Base-by-base conservation (phyloP, 2,113 vertebrate species). In the Hystrix brachyura region DNA sequence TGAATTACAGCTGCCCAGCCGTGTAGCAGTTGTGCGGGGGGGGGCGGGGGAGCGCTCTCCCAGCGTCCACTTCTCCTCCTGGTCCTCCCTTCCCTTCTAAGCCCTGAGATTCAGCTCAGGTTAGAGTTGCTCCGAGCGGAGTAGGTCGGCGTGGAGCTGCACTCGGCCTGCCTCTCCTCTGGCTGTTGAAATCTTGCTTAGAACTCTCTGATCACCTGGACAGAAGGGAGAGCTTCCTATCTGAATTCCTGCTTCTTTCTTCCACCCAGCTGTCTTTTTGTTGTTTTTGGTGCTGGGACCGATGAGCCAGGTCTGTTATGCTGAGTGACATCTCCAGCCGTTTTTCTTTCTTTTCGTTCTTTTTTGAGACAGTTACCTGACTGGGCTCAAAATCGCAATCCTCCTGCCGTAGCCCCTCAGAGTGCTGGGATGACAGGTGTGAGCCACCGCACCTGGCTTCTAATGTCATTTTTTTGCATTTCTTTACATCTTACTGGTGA, bases 131-230 rank as follows among this genome's bases (percentile, higher is more conserved):
- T 38, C 21, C 38, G 64, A 84, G n/a, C 27, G 57, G 13, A 25
- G 6, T n/a, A 79, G 85, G 55, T 57, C 27, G 57, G n/a, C 19
- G 17, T 92, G 67, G 81, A 59, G 46, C 15, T 59, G 59, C 8
- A n/a, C 48, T 86, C 38, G 82, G 55, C 59, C 64, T 7, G 1
- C 76, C 78, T 83, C 71, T 38, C 92, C 64, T 89, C 53, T 46
- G 7, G 65, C 19, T 78, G 53, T 96, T 78, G 72, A 96, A 85
- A 81, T 76, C 71, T 81, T 72, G 51, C n/a, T 90, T 62, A 60
- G 53, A 74, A 51, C 46, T 88, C 55, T 67, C 29, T 74, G 3
- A 48, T 90, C 18, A 34, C 14, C n/a, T 83, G 62, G 67, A 46
- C 48, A 27, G 55, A 48, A 83, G 27, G 38, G 71, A 94, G 25